These are phyloP conservation scores for Hypothenemus hampei DNA, from an alignment of 1,140 invertebrate species.

Conservation along the genomic window DNA sequence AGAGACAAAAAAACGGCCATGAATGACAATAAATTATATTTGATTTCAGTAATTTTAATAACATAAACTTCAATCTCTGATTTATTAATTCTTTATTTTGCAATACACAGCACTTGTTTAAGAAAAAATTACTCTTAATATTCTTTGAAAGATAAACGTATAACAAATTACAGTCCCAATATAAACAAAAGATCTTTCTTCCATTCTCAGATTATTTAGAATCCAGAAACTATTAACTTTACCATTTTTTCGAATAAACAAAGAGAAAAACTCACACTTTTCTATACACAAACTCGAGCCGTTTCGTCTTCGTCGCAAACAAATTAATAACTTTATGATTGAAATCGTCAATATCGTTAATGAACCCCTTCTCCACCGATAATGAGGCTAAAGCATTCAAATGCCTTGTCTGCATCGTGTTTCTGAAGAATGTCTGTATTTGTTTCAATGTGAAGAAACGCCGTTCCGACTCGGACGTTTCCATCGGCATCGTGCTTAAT, in stretches of 20 bases:
- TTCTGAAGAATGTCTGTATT: slow-evolving; percentile 40
- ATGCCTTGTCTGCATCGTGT: slow-evolving; percentile 32
- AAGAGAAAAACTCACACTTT: slow-evolving; percentile 2
- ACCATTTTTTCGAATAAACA: neutral
- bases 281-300: slow-evolving; percentile 12
- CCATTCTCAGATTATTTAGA: too few species aligned
- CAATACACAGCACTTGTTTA: too few species aligned
- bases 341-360: slow-evolving; percentile 32
- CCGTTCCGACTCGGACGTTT: slow-evolving; percentile 36
- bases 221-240: too few species aligned
- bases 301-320: slow-evolving; percentile 31
- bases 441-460: slow-evolving; percentile 39
- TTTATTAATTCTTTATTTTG: too few species aligned
- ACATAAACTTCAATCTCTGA: too few species aligned
- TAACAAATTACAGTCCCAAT: too few species aligned
- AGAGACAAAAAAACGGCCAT: too few species aligned
- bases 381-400: slow-evolving; percentile 34
- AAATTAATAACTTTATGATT: slow-evolving; percentile 35
- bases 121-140: too few species aligned
- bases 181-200: too few species aligned
- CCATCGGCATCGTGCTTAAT: slow-evolving; percentile 32
- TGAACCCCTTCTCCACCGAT: slow-evolving; percentile 32
- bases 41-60: too few species aligned
- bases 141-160: neutral
- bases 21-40: too few species aligned